Base-by-base conservation (phyloP, 2,113 vertebrate species). In the Phrynosoma platyrhinos region DNA sequence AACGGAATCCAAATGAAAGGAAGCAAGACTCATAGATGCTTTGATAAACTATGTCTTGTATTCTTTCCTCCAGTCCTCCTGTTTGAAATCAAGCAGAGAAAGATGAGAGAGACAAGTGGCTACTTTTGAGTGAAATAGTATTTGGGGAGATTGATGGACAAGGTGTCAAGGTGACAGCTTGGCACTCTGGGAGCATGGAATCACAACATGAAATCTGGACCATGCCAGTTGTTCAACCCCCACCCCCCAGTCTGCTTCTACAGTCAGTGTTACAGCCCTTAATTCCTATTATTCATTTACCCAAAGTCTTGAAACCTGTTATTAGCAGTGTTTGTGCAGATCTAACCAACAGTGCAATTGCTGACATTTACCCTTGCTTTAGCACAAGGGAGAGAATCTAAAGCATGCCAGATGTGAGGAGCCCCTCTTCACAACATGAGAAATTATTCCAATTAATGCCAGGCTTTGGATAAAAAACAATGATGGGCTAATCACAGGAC, bases 181-280 rank as follows among this genome's bases (percentile, higher is more conserved):
- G 91, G 87, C 90, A 85, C 8, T 0, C 10, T 3, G 88, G 12
- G 91, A 79, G 90, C 30, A 2, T 91, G 95, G 90, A 83, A 84
- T 62, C 88, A 84, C 90, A 92, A 90, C 87, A 23, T 80, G 75
- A 92, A 87, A 92, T 77, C 86, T 89, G 88, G 82, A 76, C 62
- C 88, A 84, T 1, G 20, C 92, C 95, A 95, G 95, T 93, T 96
- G 95, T 88, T 0, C 0, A 88, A 92, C 89, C 90, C 90, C 90
- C 92, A 94, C 95, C 90, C 92, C 91, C 69, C 95, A 94, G 95
- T 94, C 95, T 96, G 94, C 83, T 79, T 68, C 78, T 81, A 62
- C 62, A 62, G 90, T 53, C 79, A 52, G 89, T 0, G 0, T 80
- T 0, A 0, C 83, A 83, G 53, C 76, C 64, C 40, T 75, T 81